These are phyloP conservation scores for Drosophila picticornis DNA, from an alignment of 2,888 invertebrate genomes.

Conservation along the genomic window DNA sequence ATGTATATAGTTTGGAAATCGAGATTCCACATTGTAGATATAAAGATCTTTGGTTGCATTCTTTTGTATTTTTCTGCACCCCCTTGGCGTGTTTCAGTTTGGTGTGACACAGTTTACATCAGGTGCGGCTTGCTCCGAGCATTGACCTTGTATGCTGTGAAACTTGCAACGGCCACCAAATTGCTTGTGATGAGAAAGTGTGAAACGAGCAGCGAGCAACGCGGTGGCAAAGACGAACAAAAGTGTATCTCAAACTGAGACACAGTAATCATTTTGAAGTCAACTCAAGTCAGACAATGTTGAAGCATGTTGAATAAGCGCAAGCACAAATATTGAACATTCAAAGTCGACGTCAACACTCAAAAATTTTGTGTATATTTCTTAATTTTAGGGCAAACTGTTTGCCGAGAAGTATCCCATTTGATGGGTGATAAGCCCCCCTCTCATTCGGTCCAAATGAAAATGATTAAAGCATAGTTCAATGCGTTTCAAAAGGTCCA, in stretches of 20 bases:
- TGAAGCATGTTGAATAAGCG: neutral
- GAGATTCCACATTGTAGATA: constrained; percentile 31
- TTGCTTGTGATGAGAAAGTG: constrained; percentile 12
- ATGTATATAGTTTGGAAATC: constrained; percentile 15
- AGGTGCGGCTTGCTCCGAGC: constrained; percentile 28
- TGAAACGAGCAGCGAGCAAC: constrained; percentile 2
- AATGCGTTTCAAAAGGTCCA: constrained; percentile 29
- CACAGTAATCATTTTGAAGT: neutral
- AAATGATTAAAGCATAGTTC: constrained; percentile 24
- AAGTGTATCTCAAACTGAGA: neutral
- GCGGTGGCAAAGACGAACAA: neutral
- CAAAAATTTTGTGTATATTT: neutral
- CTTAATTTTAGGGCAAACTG: neutral
- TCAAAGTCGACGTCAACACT: neutral
- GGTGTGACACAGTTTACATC: constrained; percentile 41
- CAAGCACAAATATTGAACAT: neutral
- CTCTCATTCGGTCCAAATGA: constrained; percentile 10
- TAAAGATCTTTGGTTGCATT: constrained; percentile 26
- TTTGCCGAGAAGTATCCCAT: neutral
- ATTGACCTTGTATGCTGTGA: constrained; percentile 15
- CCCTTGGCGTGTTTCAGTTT: constrained; percentile 11
- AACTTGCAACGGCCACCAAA: constrained; percentile 8
- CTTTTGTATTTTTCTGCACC: constrained; percentile 10
- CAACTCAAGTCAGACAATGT: neutral
- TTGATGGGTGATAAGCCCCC: neutral